Evolutionary conservation across 2,888 invertebrate genomes (phyloP), one percentile per base, ranked within the genome.

Genomic region (Listrodromus nycthemerus): DNA sequence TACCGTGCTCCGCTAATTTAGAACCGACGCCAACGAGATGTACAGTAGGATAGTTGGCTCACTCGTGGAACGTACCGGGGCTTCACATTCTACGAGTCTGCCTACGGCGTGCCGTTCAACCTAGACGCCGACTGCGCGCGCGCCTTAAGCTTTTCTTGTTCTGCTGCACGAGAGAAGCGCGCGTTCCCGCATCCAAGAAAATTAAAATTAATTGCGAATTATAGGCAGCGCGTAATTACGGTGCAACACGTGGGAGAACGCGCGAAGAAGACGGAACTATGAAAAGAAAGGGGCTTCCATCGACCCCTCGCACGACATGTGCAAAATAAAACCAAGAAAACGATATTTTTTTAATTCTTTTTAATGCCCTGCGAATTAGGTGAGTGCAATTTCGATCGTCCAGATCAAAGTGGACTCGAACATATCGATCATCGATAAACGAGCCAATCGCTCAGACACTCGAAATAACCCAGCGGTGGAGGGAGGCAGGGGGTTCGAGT

Each of bases 131-230:
- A 83, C 48, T 66, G 73, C 71, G 73, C 33, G 75, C 67, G 75
- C 75, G 67, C 66, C 45, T 73, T 70, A 69, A 52, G 70, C 61
- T 73, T 82, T 74, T 82, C 69, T 63, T 61, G 45, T 27, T 27
- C 61, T 55, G 24, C 55, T 55, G 21, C 21, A 55, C 55, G 55
- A 55, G 75, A 61, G 78, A 13, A 2, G 41, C 74, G 82, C 67
- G 73, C 55, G 82, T 77, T 74, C 73, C 69, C 80, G 82, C 70
- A 74, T 73, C 58, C 65, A 27, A 63, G 73, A 69, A 80, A 87
- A 87, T 87, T 80, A 87, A 81, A 87, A 86, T 87, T 87, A 87
- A 87, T 87, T 87, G 84, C 86, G 77, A 87, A 87, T 87, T 86
- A 87, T 85, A 82, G 85, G 85, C 69, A 79, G 70, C 65, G 77